Evolutionary conservation across 1,140 invertebrate species (phyloP).

Genomic region (Trissolcus basalis): DNA sequence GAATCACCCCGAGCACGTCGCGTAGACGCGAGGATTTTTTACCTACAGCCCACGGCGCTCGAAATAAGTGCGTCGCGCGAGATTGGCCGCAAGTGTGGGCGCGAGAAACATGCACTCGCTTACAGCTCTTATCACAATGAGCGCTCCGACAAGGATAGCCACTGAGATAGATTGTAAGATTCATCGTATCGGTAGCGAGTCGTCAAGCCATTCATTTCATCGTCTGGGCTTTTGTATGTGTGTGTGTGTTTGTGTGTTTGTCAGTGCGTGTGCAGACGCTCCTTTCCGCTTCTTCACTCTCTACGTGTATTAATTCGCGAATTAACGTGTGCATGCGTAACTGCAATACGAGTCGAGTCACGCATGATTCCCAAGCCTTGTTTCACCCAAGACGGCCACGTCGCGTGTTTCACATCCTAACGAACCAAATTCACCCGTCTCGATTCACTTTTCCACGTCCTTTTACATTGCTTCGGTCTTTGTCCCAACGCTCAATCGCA

Average conservation of each 20-base stretch:
- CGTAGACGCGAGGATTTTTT: conserved; percentile 32
- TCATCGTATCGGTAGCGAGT: conserved; percentile 31
- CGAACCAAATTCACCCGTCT: conserved; percentile 28
- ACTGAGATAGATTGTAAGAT: conserved; percentile 30
- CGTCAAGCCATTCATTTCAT: neutral
- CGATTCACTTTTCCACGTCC: conserved; percentile 21
- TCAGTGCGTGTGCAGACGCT: conserved; percentile 6
- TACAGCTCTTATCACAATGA: conserved; percentile 43
- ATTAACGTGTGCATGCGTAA: conserved; percentile 36
- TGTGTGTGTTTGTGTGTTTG: too few relatives aligned
- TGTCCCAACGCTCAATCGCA: neutral
- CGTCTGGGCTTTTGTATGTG: neutral
- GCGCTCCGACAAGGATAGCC: conserved; percentile 37
- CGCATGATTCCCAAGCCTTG: conserved; percentile 29
- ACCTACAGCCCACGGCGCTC: conserved; percentile 43
- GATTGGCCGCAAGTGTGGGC: conserved; percentile 46
- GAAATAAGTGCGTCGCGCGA: conserved; percentile 46
- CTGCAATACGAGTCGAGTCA: conserved; percentile 30
- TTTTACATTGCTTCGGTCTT: neutral
- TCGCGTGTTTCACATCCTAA: conserved; percentile 33
- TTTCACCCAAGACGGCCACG: conserved; percentile 19
- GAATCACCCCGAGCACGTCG: conserved; percentile 38
- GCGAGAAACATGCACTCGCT: conserved; percentile 27
- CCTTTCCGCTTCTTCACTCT: conserved; percentile 18
- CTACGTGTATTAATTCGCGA: conserved; percentile 41